Conservation (phyloP, 2,888 invertebrate genomes). For the Galeopsomyia nigrocyanea region DNA sequence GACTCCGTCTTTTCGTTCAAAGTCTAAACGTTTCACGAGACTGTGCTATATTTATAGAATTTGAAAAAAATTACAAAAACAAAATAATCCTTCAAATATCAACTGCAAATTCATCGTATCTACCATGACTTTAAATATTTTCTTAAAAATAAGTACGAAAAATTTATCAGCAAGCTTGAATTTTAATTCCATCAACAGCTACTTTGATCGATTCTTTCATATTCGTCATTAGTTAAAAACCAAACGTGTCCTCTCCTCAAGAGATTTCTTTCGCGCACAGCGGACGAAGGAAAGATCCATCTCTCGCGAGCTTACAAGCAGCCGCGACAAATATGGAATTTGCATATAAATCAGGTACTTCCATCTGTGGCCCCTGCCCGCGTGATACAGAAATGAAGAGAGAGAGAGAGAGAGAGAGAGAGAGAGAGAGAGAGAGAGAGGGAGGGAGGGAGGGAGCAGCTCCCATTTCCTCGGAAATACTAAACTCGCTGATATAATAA, state of each 20-base stretch:
- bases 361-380: conserved; percentile 72
- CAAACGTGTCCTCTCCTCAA: too few relatives aligned
- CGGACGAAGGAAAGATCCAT: conserved; percentile 52
- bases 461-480: conserved; percentile 66
- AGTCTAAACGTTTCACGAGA: background rate
- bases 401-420: conserved; percentile 46
- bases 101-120: too few relatives aligned
- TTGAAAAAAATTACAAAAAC: too few relatives aligned
- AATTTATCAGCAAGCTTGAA: too few relatives aligned
- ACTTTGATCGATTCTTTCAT: too few relatives aligned
- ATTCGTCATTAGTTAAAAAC: too few relatives aligned
- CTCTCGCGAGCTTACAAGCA: conserved; percentile 41
- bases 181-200: too few relatives aligned
- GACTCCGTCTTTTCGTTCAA: background rate
- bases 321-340: conserved; percentile 76
- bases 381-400: conserved; percentile 68
- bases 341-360: conserved; percentile 79
- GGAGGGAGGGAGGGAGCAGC: conserved; percentile 49
- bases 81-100: too few relatives aligned
- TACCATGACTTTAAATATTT: too few relatives aligned
- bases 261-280: conserved; percentile 54
- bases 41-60: background rate
- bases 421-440: conserved; percentile 45
- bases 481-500: conserved; percentile 68
- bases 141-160: too few relatives aligned